Evolutionary conservation across 1,140 invertebrate genomes (phyloP).

Genomic region (Euwallacea similis): DNA sequence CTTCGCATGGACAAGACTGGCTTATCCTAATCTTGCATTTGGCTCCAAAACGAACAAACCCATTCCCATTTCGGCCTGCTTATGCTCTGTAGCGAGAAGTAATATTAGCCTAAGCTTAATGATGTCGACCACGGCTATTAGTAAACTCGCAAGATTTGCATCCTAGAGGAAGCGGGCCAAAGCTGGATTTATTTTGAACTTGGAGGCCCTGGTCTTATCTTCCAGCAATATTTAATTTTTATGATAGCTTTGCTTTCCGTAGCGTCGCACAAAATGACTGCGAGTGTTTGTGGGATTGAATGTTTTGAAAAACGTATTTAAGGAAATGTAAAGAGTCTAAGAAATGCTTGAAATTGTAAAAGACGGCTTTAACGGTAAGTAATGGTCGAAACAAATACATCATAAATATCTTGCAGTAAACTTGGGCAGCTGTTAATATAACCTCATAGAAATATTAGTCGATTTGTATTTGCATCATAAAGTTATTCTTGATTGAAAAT

Average conservation of each 20-base stretch:
- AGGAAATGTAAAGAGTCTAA: too few species aligned
- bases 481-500: too few species aligned
- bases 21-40: too few species aligned
- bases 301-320: too few species aligned
- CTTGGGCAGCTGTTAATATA: neutral
- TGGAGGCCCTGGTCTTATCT: neutral
- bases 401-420: neutral
- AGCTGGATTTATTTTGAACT: neutral
- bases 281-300: too few species aligned
- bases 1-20: too few species aligned
- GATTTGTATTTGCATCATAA: too few species aligned
- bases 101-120: neutral
- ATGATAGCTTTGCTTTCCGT: too few species aligned
- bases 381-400: neutral
- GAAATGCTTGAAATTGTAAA: neutral
- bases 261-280: too few species aligned
- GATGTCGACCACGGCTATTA: constrained; percentile 9
- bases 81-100: too few species aligned
- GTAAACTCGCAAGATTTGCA: constrained; percentile 10
- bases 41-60: too few species aligned
- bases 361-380: neutral
- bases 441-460: neutral
- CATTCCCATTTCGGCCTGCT: too few species aligned
- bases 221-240: constrained; percentile 1
- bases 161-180: constrained; percentile 1